Evolutionary conservation across 2,797 vertebrate genomes (phyloP).

Genomic region (Gymnoscopelus microlampas): DNA sequence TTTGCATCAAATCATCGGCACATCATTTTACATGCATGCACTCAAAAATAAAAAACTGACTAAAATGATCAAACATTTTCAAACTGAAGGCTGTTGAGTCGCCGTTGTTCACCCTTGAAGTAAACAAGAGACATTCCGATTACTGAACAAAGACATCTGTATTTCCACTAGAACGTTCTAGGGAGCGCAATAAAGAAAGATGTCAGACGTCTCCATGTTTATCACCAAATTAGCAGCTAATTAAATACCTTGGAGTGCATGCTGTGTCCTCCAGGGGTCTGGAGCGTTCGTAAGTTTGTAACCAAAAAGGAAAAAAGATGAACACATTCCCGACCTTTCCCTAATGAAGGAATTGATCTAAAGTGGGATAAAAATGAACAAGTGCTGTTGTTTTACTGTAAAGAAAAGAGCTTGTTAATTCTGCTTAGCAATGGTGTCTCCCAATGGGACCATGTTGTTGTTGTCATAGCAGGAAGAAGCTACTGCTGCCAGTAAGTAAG

Average conservation of each 20-base stretch:
- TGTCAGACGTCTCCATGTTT: conserved; percentile 40
- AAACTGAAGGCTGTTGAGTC: conserved; percentile 22
- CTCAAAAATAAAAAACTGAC: conserved; percentile 48
- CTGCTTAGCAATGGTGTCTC: conserved; percentile 33
- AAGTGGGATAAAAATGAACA: conserved; percentile 33
- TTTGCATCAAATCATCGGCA: no score
- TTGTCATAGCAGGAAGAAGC: conserved; percentile 35
- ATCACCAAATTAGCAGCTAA: conserved; percentile 64
- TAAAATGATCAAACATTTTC: conserved; percentile 35
- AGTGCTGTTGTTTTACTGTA: conserved; percentile 39
- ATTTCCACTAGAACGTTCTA: conserved; percentile 65
- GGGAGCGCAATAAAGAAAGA: conserved; percentile 53
- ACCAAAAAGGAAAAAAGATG: conserved; percentile 29
- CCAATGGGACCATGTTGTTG: conserved; percentile 44
- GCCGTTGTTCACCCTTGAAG: conserved; percentile 42
- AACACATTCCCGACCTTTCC: conserved; percentile 25
- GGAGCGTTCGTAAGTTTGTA: conserved; percentile 41
- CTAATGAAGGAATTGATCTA: conserved; percentile 33
- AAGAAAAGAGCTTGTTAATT: conserved; percentile 47
- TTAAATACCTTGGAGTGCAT: conserved; percentile 52
- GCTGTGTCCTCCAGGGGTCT: conserved; percentile 45
- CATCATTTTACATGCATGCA: conserved; percentile 5
- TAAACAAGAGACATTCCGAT: conserved; percentile 56
- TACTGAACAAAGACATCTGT: conserved; percentile 62
- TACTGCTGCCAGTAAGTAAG: background rate